Conservation (phyloP, 2,797 vertebrate species). For the Monodelphis domestica region DNA sequence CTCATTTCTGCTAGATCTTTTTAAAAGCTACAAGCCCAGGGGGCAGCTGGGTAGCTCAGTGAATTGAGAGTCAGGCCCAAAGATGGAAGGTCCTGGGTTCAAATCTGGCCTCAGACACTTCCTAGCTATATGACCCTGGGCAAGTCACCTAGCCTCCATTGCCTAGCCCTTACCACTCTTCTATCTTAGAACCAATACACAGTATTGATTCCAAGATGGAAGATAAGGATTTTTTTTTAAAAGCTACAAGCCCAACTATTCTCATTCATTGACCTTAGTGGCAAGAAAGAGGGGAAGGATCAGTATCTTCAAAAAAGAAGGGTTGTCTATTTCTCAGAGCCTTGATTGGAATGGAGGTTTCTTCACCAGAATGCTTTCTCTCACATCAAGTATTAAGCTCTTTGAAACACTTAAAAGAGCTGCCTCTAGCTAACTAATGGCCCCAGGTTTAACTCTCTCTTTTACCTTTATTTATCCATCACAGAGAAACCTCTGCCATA, state of each 20-base stretch:
- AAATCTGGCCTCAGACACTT: too few species aligned
- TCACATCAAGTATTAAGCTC: not conserved
- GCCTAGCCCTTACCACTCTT: too few species aligned
- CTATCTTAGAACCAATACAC: too few species aligned
- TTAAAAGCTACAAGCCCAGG: not conserved
- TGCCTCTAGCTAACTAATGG: not conserved
- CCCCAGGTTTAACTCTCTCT: not conserved
- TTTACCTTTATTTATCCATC: not conserved
- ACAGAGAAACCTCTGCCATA: not conserved
- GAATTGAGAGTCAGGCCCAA: too few species aligned
- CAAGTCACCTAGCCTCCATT: too few species aligned
- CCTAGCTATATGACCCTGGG: too few species aligned
- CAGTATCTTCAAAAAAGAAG: not conserved
- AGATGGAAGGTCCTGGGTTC: too few species aligned
- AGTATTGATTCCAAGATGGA: too few species aligned
- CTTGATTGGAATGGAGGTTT: not conserved
- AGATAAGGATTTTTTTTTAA: too few species aligned
- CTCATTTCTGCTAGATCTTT: not conserved
- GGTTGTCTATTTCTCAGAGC: not conserved
- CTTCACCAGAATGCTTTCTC: not conserved
- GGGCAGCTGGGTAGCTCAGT: too few species aligned
- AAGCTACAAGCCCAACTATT: not conserved
- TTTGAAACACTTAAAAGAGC: not conserved
- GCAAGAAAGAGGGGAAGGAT: too few species aligned
- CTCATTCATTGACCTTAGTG: not conserved